Base-by-base conservation (phyloP, 1,140 invertebrate species). In the Aphelinus atriplicis region DNA sequence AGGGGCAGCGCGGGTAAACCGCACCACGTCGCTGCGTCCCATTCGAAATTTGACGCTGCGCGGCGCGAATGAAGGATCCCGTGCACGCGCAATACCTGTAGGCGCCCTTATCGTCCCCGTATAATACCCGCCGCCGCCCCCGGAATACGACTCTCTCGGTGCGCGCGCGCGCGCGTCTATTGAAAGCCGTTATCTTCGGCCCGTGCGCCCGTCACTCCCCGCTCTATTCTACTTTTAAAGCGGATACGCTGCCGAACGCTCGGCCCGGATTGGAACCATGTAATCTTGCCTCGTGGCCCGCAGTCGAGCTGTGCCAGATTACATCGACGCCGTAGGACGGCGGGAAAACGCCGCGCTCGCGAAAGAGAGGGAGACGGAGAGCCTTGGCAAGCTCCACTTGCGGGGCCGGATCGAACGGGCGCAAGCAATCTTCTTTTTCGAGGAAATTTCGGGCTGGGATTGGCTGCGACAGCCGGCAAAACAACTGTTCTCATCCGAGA, bases 151-250 rank as follows among this genome's bases (percentile, higher is more conserved):
- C 26, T 26, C 26, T 26, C 26, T 26, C 26, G 26, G 26, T 26
- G 26, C 26, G 26, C 26, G 26, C 26, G 26, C 26, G 26, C 26
- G 26, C 26, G 62, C 62, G 62, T 50, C 26, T 50, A 64, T 64
- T 26, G 62, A 64, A 64, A 64, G 42, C 48, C 47, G 7, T 64
- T 64, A 64, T 64, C 62, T 64, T 5, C 7, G 61, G 45, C 43
- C 61, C 45, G 61, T 9, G 5, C 3, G 7, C 6, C 43, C 43
- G 58, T 42, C 2, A 7, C 3, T 7, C 42, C 46, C 46, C 43
- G 60, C 60, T 3, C 3, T 3, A 3, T 45, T 1, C 43, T 10
- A n/a, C 48, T 47, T 64, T 51, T 2, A 64, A 50, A 58, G 56
- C 5, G 7, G 26, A n/a, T 10, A 3, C 10, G n/a, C 26, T 58